Evolutionary conservation across 2,888 invertebrate species (phyloP).

Genomic region (Tridacna gigas): DNA sequence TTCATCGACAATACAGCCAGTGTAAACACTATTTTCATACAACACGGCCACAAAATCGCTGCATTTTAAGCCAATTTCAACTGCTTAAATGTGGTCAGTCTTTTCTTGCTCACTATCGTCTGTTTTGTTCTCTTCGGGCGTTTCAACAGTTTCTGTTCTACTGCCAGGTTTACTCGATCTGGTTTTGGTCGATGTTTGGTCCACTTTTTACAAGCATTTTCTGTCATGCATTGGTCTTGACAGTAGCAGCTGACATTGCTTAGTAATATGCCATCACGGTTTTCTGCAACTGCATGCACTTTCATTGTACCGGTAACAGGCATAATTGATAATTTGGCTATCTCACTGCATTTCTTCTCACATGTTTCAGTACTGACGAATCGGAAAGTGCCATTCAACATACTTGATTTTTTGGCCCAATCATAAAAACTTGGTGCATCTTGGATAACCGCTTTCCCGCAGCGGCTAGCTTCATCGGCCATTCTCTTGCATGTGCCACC

Average conservation of each 20-base stretch:
- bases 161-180: neutral
- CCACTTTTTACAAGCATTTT: neutral
- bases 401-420: too few relatives aligned
- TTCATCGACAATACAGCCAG: conserved; percentile 29
- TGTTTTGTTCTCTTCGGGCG: neutral
- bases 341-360: neutral
- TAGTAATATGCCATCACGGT: neutral
- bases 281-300: too few relatives aligned
- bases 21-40: conserved; percentile 32
- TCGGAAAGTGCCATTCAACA: too few relatives aligned
- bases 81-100: neutral
- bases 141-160: conserved; percentile 4
- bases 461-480: too few relatives aligned
- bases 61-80: neutral
- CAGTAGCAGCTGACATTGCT: conserved; percentile 31
- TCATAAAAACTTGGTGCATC: too few relatives aligned
- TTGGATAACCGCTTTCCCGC: too few relatives aligned
- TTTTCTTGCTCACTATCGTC: neutral
- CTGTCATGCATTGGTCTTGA: conserved; percentile 13
- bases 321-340: conserved; percentile 9
- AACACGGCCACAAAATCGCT: conserved; percentile 43
- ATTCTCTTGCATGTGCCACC: too few relatives aligned
- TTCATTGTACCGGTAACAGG: conserved; percentile 31
- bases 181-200: conserved; percentile 9
- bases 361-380: too few relatives aligned